These are phyloP conservation scores for Calcarius lapponicus DNA, from an alignment of 2,797 vertebrate species.

Conservation along the genomic window DNA sequence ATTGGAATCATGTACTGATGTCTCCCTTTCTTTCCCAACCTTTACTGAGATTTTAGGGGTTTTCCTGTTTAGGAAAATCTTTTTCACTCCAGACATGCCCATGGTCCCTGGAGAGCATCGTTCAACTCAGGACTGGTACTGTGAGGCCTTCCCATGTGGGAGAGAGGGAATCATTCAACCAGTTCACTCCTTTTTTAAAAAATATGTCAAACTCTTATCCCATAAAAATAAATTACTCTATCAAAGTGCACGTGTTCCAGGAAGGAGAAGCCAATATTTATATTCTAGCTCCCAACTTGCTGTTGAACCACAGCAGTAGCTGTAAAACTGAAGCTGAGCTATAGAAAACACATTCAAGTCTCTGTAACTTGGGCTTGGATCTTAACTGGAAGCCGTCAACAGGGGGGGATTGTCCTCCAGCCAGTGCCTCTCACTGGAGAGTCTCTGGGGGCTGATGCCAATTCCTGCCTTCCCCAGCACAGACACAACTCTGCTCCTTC, in stretches of 20 bases:
- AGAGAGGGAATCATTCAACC: neutral
- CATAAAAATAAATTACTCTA: neutral
- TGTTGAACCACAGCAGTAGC: neutral
- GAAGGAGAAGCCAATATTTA: neutral
- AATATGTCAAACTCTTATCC: neutral
- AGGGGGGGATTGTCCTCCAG: neutral
- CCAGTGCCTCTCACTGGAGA: neutral
- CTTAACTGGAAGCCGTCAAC: neutral
- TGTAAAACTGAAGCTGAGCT: neutral
- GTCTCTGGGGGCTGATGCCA: neutral
- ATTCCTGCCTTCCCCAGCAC: neutral
- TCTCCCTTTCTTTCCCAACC: neutral
- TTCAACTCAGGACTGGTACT: neutral
- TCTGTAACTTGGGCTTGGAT: neutral
- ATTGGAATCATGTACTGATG: no score
- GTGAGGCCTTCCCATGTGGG: neutral
- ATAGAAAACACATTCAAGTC: neutral
- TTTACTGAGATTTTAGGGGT: neutral
- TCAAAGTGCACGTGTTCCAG: neutral
- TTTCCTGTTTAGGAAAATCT: neutral
- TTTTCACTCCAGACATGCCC: neutral
- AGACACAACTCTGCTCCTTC: neutral
- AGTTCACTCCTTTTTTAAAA: neutral
- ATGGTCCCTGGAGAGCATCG: accelerated
- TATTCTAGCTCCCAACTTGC: neutral